Evolutionary conservation across 2,888 invertebrate genomes (phyloP).

Genomic region (Xiphydria camelus): DNA sequence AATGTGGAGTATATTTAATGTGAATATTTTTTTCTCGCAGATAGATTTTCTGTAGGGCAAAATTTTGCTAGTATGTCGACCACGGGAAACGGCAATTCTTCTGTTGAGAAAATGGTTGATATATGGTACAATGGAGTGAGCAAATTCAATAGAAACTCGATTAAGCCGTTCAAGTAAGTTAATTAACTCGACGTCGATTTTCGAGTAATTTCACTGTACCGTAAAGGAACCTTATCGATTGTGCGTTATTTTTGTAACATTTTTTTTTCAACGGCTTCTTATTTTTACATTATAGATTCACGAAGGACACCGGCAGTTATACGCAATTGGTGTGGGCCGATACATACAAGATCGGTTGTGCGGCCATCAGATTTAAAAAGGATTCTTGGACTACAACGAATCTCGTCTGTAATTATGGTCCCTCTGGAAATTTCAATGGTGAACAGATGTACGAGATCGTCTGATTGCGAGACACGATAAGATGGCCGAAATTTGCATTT

Average conservation of each 20-base stretch:
- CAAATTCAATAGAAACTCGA: conserved; percentile 27
- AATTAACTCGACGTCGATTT: too few species aligned
- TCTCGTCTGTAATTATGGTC: conserved; percentile 58
- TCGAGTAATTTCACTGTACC: too few species aligned
- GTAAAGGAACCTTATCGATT: too few species aligned
- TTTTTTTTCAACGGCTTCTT: too few species aligned
- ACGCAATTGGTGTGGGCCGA: conserved; percentile 61
- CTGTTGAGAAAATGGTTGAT: conserved; percentile 25
- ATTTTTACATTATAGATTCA: too few species aligned
- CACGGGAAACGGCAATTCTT: not conserved
- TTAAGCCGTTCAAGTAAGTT: conserved; percentile 8
- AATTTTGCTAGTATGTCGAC: conserved; percentile 42
- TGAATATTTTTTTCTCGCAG: conserved; percentile 21
- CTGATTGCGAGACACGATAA: too few species aligned
- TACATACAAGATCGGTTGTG: conserved; percentile 59
- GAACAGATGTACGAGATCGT: conserved; percentile 41
- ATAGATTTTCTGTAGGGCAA: conserved; percentile 53
- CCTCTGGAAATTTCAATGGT: conserved; percentile 49
- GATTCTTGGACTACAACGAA: conserved; percentile 34
- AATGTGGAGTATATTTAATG: not conserved
- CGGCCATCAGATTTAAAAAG: conserved; percentile 50
- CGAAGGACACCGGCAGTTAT: conserved; percentile 49
- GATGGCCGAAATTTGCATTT: too few species aligned
- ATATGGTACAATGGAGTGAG: conserved; percentile 55
- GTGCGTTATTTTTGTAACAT: too few species aligned